These are phyloP conservation scores for Greenwoodochromis staneri DNA, from an alignment of 2,113 vertebrate species.

Conservation along the genomic window DNA sequence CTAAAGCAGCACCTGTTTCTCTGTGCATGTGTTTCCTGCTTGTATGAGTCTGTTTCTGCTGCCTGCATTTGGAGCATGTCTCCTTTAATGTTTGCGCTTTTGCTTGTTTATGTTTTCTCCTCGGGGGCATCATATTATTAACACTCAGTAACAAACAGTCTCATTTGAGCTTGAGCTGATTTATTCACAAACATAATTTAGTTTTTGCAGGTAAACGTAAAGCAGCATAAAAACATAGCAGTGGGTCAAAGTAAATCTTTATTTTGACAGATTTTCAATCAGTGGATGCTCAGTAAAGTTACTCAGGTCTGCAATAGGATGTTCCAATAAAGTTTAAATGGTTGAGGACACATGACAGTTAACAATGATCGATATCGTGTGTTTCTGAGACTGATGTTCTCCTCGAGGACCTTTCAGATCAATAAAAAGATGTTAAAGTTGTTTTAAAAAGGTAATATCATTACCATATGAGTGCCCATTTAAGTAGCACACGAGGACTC, in stretches of 20 bases:
- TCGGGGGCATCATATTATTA: neutral
- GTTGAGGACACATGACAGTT: neutral
- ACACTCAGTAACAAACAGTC: neutral
- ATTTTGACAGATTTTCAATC: fast-evolving
- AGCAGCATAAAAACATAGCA: neutral
- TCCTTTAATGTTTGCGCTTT: neutral
- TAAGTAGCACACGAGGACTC: neutral
- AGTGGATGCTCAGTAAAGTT: neutral
- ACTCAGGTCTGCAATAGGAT: fast-evolving
- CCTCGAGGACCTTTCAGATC: neutral
- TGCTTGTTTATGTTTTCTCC: neutral
- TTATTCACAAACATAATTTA: neutral
- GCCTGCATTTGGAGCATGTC: neutral
- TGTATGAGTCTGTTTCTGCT: neutral
- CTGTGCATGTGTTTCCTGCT: neutral
- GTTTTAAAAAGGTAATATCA: neutral
- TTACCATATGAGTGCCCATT: neutral
- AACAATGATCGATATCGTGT: fast-evolving
- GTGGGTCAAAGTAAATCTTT: neutral
- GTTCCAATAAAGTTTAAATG: neutral
- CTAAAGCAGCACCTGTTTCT: neutral
- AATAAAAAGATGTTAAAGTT: neutral
- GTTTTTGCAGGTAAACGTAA: neutral
- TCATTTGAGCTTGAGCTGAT: neutral
- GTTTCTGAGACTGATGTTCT: neutral